A percentile compares a stretch with the other conserved stretches of the same genome.
Evolutionary conservation across 2,113 vertebrate genomes (phyloP).

Genomic region (Aegotheles bennettii): DNA sequence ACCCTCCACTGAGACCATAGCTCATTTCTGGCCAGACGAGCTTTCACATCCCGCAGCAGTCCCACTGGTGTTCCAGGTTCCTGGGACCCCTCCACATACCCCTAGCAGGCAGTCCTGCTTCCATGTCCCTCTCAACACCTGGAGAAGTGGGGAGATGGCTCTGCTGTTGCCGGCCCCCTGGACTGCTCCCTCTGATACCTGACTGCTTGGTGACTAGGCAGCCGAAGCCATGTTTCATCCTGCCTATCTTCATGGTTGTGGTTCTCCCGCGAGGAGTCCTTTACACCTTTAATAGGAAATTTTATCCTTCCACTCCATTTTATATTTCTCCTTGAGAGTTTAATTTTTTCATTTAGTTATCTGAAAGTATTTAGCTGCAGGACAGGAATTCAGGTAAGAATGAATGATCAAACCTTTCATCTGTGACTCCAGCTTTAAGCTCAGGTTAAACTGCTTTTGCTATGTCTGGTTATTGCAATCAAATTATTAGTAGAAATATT

Average conservation of each 20-base stretch:
- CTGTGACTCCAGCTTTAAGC: background rate
- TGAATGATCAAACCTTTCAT: background rate
- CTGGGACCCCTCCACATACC: accelerated
- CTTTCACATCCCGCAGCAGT: background rate
- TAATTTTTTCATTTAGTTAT: background rate
- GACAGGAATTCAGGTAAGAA: conserved; percentile 36
- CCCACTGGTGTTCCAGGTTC: background rate
- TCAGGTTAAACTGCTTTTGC: conserved; percentile 22
- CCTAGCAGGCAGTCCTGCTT: background rate
- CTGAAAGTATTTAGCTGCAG: conserved; percentile 39
- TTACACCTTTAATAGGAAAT: background rate
- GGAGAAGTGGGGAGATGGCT: background rate
- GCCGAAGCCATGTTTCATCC: background rate
- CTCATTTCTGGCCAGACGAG: background rate
- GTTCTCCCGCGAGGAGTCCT: background rate
- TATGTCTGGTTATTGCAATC: conserved; percentile 13
- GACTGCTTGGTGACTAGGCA: background rate
- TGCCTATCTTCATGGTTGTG: background rate
- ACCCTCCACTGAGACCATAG: background rate
- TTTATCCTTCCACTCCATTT: background rate
- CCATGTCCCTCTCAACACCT: background rate
- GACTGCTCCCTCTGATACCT: background rate
- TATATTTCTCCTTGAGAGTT: background rate
- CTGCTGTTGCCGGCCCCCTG: accelerated
- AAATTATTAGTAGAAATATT: conserved; percentile 23